Conservation (phyloP, 1,140 invertebrate species). For the Panonychus citri region DNA sequence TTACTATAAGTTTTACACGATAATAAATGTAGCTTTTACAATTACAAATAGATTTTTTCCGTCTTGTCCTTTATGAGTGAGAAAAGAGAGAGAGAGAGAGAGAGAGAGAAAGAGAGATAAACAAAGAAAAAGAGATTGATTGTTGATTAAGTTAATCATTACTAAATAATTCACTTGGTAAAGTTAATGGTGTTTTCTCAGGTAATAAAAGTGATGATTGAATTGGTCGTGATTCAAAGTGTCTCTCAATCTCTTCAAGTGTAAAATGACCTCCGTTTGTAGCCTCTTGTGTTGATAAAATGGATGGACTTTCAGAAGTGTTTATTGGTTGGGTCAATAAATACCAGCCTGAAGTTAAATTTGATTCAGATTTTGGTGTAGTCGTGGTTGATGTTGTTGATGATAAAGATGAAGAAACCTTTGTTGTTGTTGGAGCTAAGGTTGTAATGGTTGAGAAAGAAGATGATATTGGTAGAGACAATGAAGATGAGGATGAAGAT, state of each 20-base stretch:
- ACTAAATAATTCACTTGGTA: slow-evolving; percentile 76
- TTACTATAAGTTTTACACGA: too few relatives aligned
- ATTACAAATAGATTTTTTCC: too few relatives aligned
- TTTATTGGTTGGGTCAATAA: not conserved
- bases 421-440: too few relatives aligned
- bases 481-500: too few relatives aligned
- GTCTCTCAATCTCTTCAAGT: slow-evolving; percentile 69
- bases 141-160: too few relatives aligned
- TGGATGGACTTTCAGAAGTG: not conserved
- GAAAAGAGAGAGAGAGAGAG: too few relatives aligned
- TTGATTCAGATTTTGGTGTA: not conserved
- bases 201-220: slow-evolving; percentile 32
- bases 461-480: too few relatives aligned
- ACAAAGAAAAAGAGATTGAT: too few relatives aligned
- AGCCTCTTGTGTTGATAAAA: not conserved
- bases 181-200: slow-evolving; percentile 58
- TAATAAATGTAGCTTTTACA: too few relatives aligned
- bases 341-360: not conserved
- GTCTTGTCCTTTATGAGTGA: too few relatives aligned
- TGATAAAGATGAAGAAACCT: not conserved
- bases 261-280: slow-evolving; percentile 52
- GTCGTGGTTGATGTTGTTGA: not conserved
- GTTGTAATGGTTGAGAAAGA: not conserved
- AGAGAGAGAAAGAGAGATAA: too few relatives aligned
- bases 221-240: slow-evolving; percentile 49